Evolutionary conservation across 2,797 vertebrate species (phyloP).

Genomic region (Rhinichthys osculus): DNA sequence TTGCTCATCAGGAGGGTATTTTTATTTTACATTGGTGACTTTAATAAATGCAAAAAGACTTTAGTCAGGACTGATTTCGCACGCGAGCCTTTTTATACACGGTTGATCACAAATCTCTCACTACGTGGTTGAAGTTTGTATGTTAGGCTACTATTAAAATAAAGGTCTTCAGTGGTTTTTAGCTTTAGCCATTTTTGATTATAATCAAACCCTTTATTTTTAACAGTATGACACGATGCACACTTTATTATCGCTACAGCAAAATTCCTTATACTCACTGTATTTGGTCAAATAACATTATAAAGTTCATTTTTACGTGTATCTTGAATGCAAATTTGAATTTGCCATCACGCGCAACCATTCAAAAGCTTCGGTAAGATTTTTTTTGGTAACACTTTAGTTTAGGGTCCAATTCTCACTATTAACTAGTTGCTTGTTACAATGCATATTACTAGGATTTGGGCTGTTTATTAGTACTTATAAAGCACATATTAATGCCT

Average conservation of each 20-base stretch:
- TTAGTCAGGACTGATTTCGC: neutral
- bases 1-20: neutral
- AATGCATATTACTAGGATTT: too few species aligned
- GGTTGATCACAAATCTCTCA: neutral
- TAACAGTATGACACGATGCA: neutral
- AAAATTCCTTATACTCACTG: neutral
- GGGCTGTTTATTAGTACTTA: too few species aligned
- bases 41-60: neutral
- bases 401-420: too few species aligned
- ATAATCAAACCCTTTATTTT: neutral
- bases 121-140: neutral
- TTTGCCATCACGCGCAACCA: neutral
- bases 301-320: neutral
- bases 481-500: too few species aligned
- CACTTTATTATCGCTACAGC: neutral
- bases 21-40: slow-evolving; percentile 18
- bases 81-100: neutral
- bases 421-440: too few species aligned
- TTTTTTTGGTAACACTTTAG: too few species aligned
- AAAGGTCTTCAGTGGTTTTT: neutral
- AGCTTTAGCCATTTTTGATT: neutral
- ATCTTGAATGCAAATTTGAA: neutral
- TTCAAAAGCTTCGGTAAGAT: neutral
- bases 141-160: neutral
- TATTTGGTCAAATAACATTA: neutral